These are phyloP conservation scores for Platorchestia sp. DNA, from an alignment of 1,140 invertebrate species.

Conservation along the genomic window DNA sequence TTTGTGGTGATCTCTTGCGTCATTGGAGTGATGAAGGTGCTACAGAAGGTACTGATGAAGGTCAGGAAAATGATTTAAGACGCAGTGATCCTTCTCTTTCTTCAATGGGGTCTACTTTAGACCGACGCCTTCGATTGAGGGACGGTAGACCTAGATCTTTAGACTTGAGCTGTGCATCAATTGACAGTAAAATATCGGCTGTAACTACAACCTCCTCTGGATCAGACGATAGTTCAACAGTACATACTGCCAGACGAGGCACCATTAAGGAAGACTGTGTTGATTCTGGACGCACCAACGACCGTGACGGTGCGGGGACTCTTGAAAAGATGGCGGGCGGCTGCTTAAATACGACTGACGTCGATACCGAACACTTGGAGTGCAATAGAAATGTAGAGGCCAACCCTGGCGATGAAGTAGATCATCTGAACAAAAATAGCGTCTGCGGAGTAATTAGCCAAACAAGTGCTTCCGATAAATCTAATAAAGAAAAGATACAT, in stretches of 20 bases:
- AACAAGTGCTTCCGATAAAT: background rate
- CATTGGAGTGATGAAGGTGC: constrained; percentile 87
- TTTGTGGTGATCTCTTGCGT: constrained; percentile 91
- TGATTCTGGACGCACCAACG: background rate
- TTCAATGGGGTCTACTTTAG: constrained; percentile 85
- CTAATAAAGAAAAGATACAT: background rate
- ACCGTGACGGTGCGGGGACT: background rate
- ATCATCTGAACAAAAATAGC: no score
- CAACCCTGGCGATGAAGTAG: no score
- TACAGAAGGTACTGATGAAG: constrained; percentile 63
- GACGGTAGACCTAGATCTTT: constrained; percentile 83
- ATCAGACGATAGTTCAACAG: constrained; percentile 79
- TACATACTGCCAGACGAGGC: constrained; percentile 73
- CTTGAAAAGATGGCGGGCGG: background rate
- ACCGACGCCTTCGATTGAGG: constrained; percentile 83
- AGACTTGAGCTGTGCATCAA: constrained; percentile 89
- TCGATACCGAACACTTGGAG: background rate
- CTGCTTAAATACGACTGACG: background rate
- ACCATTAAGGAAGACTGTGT: constrained; percentile 69
- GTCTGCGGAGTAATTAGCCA: no score
- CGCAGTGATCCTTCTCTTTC: constrained; percentile 70
- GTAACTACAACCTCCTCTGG: constrained; percentile 78
- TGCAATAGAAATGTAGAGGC: no score
- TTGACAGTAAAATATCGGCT: constrained; percentile 75
- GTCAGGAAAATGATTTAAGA: constrained; percentile 72